Evolutionary conservation across 2,113 vertebrate species (phyloP).

Genomic region (Melierax canorus): DNA sequence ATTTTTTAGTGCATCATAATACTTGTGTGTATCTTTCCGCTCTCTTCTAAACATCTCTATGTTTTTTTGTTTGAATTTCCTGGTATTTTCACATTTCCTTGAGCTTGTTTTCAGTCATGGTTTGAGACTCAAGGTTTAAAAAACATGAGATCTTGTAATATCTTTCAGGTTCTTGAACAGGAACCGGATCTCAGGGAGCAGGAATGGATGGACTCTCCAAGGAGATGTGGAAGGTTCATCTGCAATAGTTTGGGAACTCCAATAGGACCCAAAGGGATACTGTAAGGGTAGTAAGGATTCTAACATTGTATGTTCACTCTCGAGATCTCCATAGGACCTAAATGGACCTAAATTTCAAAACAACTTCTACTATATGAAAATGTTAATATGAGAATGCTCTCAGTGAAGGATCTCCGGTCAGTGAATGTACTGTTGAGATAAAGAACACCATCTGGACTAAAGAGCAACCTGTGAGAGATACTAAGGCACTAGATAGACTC

Average conservation of each 20-base stretch:
- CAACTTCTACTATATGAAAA: not conserved
- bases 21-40: not conserved
- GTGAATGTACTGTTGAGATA: not conserved
- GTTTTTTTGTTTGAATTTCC: not conserved
- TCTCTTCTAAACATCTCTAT: not conserved
- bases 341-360: not conserved
- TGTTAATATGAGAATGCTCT: not conserved
- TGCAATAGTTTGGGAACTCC: not conserved
- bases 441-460: not conserved
- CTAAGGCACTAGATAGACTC: not conserved
- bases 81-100: not conserved
- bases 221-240: not conserved
- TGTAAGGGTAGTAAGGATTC: not conserved
- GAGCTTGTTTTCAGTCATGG: not conserved
- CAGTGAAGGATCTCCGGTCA: not conserved
- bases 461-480: not conserved
- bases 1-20: not conserved
- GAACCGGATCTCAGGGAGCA: not conserved
- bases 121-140: not conserved
- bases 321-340: not conserved
- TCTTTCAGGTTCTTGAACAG: not conserved
- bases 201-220: not conserved
- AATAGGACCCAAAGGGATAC: not conserved
- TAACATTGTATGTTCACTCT: not conserved
- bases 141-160: not conserved